Evolutionary conservation across 2,797 vertebrate species (phyloP).

Genomic region (Tapera naevia): DNA sequence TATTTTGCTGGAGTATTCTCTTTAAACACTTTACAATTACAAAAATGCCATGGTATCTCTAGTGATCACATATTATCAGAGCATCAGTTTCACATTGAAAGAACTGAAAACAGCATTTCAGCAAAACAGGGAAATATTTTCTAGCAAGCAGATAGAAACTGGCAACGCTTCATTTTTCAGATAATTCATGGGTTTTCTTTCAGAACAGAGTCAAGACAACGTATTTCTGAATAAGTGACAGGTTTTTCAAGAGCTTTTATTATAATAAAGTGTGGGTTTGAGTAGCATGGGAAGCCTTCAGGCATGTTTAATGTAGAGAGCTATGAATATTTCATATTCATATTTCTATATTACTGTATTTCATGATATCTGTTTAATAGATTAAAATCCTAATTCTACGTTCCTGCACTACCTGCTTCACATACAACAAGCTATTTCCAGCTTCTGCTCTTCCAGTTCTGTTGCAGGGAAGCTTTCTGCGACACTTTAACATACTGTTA

Average conservation of each 20-base stretch:
- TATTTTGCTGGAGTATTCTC: neutral
- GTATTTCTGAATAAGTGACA: neutral
- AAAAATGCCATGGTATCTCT: neutral
- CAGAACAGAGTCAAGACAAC: neutral
- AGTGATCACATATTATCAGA: neutral
- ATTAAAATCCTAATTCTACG: neutral
- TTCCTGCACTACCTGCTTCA: neutral
- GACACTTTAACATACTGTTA: neutral
- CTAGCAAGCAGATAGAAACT: constrained; percentile 17
- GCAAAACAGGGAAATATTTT: constrained; percentile 35
- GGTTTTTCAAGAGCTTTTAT: neutral
- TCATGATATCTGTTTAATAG: neutral
- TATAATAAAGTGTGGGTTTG: neutral
- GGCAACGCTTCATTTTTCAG: neutral
- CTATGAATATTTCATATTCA: neutral
- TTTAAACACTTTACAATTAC: neutral
- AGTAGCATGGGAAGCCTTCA: neutral
- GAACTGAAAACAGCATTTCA: constrained; percentile 25
- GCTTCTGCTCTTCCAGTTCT: neutral
- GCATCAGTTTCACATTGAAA: constrained; percentile 2
- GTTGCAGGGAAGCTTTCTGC: neutral
- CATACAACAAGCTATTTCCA: neutral
- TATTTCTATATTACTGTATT: neutral
- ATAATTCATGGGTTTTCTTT: neutral
- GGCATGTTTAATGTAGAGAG: neutral